Evolutionary conservation across 2,797 vertebrate species (phyloP), one percentile per base, ranked within the genome.

Genomic region (Phyllotis vaccarum): DNA sequence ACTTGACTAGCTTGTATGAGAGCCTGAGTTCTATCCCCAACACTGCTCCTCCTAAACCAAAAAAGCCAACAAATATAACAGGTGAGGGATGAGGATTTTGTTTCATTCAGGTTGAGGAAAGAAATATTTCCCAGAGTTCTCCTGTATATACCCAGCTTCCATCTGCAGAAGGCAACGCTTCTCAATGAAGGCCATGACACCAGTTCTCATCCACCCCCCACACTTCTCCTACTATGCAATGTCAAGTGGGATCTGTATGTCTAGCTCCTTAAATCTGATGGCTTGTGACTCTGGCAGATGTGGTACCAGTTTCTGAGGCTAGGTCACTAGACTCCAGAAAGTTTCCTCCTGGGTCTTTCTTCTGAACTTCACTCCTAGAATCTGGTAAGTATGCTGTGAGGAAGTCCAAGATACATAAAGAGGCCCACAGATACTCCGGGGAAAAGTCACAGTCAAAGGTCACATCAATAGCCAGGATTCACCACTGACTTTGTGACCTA

Each of bases 101-200:
- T 86, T 79, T n/a, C 17, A 56, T 49, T 58, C n/a, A 34, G 19
- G 8, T 75, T 37, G 72, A 64, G 66, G 43, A 27, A 62, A 87
- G 89, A 40, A 24, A 46, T 46, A 83, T 89, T 95, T 95, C 88
- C 75, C 72, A 79, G 79, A 46, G 27, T 86, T 68, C 16, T 34
- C 78, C 31, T 79, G 60, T 37, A 43, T 31, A 81, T 24, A 54
- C 64, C 58, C 72, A 89, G 68, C 1, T 52, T 91, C 89, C 37
- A 17, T 74, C 87, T 40, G 40, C 49, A 54, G 68, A 90, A 90
- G 74, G 68, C 24, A 88, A 43, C 46, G 14, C 70, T 96, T 96
- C 96, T 62, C 74, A 78, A 92, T 82, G 54, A 72, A 49, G 43
- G 19, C 16, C 54, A 2, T 7, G 75, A 88, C 0, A 31, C 14